Evolutionary conservation across 2,888 invertebrate species (phyloP), one percentile per base, ranked within the genome.

Genomic region (Proisotoma minuta): DNA sequence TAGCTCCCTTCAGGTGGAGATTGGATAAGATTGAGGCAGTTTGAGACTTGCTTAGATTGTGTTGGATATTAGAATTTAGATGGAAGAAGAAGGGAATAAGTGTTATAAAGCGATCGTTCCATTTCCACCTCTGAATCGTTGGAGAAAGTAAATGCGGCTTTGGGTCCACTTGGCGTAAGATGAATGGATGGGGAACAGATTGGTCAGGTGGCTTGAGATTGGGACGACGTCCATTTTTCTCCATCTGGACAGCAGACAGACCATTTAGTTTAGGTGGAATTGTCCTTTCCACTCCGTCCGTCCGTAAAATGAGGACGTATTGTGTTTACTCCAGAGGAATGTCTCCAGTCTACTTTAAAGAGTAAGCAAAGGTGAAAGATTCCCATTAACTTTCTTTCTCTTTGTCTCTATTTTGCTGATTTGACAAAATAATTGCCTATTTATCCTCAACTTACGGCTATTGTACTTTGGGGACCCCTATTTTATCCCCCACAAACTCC

Each of bases 401-500:
- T 59, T 29, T 8, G 20, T 47, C 43, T 15, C 62, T 66, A 67
- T 68, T 70, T 70, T 68, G 66, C 70, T 69, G 70, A 71, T 72
- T 71, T 72, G 73, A 71, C 73, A 73, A 71, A 71, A 71, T 73
- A 73, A 73, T 73, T 71, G 73, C 71, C 71, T 72, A 73, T 73
- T 73, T 73, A 73, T 73, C 71, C 73, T 72, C 65, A 65, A 68
- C 63, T 68, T 70, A 66, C 60, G 57, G 56, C 18, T 68, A 72
- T 73, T 69, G 73, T 70, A 58, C 73, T 70, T 66, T 54, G 43
- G 71, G 70, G 73, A 69, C 57, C 60, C 59, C 64, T 54, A 62
- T 61, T 57, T 12, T 3, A 40, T 34, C 40, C 24, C 20, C 40
- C n/a, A n/a, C n/a, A n/a, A n/a, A n/a, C n/a, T n/a, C n/a, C n/a